Conservation (phyloP, 2,888 invertebrate genomes). For the Mesodorylaimus sp. region DNA sequence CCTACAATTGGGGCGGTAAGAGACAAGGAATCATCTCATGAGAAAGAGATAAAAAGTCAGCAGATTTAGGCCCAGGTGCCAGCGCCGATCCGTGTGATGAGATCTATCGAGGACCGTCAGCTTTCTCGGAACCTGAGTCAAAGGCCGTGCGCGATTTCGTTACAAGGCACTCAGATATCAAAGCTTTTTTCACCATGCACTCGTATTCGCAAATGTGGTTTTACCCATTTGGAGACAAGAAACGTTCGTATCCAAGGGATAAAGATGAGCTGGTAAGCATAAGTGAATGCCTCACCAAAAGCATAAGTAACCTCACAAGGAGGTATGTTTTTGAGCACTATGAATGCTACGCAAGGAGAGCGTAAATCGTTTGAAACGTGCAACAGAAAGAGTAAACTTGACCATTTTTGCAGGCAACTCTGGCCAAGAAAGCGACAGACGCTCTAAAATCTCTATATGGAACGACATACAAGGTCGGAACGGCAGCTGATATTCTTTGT, state of each 20-base stretch:
- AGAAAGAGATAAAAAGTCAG: too few relatives aligned
- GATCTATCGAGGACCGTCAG: constrained; percentile 24
- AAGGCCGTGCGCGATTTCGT: constrained; percentile 25
- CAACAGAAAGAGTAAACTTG: too few relatives aligned
- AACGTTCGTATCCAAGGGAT: constrained; percentile 22
- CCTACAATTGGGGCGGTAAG: constrained; percentile 21
- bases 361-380: too few relatives aligned
- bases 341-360: too few relatives aligned
- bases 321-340: too few relatives aligned
- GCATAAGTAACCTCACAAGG: too few relatives aligned
- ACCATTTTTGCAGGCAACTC: constrained; percentile 22
- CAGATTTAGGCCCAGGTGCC: constrained; percentile 18
- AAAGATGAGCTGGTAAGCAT: constrained; percentile 23
- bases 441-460: constrained; percentile 25
- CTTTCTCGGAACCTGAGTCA: constrained; percentile 24
- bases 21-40: too few relatives aligned
- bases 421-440: constrained; percentile 23
- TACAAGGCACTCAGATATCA: constrained; percentile 20
- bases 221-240: constrained; percentile 24
- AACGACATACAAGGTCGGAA: constrained; percentile 25
- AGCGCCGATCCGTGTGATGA: constrained; percentile 24
- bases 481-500: constrained; percentile 29
- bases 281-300: too few relatives aligned
- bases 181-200: constrained; percentile 28
- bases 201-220: constrained; percentile 29